phyloP scores from a whole-genome alignment of 1,140 invertebrate genomes.

The Heliconius melpomene region DNA sequence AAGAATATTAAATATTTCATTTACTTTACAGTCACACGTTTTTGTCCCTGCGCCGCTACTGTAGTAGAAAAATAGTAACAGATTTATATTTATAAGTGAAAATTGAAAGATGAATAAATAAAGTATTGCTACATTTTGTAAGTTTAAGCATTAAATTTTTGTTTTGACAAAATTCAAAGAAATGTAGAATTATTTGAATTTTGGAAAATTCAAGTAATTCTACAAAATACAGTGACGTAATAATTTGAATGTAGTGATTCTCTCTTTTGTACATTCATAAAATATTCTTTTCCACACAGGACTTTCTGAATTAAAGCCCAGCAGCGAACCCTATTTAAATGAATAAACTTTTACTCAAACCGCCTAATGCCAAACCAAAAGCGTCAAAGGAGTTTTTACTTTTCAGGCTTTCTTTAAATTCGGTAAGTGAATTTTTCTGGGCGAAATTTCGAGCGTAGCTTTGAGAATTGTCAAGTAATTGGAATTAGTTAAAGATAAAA shows the following conservation, averaged over 20 bases:
- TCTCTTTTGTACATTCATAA: not conserved
- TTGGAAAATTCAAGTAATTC: no score
- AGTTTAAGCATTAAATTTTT: no score
- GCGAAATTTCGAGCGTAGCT: not conserved
- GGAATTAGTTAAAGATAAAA: not conserved
- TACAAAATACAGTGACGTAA: not conserved
- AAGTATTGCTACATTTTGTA: no score
- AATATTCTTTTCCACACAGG: not conserved
- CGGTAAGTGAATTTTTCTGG: conserved; percentile 2
- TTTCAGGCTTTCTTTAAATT: conserved; percentile 12
- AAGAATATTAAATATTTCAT: no score
- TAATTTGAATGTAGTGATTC: not conserved
- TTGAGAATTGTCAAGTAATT: conserved; percentile 9
- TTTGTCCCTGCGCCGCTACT: no score
- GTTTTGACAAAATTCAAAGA: no score
- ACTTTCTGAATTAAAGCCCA: not conserved
- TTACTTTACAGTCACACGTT: no score
- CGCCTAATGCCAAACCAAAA: conserved; percentile 10
- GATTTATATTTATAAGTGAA: no score
- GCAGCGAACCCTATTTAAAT: not conserved
- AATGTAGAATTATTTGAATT: no score
- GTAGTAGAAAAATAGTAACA: no score
- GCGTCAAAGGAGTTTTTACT: conserved; percentile 12
- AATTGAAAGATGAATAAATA: no score
- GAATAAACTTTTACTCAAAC: conserved; percentile 8